Percentiles rank a stretch among this genome's conserved stretches.
Evolutionary conservation across 2,888 invertebrate species (phyloP).

Genomic region (Dioctria linearis): DNA sequence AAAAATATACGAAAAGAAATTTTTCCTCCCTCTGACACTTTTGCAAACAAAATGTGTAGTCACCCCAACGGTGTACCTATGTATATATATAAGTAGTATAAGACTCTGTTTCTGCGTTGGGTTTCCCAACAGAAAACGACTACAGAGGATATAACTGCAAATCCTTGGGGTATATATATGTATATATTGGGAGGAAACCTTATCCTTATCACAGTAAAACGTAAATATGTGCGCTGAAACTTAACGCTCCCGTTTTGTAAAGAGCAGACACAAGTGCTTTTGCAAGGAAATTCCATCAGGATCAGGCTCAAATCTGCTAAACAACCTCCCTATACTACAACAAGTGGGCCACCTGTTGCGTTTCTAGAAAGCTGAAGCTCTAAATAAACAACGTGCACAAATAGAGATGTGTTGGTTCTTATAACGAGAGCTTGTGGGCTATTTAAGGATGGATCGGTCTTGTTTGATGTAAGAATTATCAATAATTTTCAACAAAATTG

Average conservation of each 20-base stretch:
- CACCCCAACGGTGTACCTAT: background rate
- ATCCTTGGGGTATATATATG: conserved; percentile 30
- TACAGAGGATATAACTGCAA: conserved; percentile 35
- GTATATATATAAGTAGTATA: background rate
- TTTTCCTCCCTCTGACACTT: conserved; percentile 20
- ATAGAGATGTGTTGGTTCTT: conserved; percentile 48
- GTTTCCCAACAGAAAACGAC: background rate
- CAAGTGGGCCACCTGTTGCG: conserved; percentile 49
- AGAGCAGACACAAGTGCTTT: conserved; percentile 40
- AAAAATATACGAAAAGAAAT: conserved; percentile 18
- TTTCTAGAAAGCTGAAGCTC: conserved; percentile 35
- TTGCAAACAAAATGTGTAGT: conserved; percentile 27
- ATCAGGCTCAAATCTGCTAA: conserved; percentile 52
- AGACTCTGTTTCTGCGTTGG: conserved; percentile 16
- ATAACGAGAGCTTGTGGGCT: conserved; percentile 35
- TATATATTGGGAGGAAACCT: background rate
- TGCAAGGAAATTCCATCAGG: conserved; percentile 50
- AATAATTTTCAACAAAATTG: conserved; percentile 5
- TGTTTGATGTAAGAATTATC: conserved; percentile 10
- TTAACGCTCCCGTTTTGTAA: conserved; percentile 48
- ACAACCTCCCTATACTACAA: conserved; percentile 36
- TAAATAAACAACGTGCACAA: conserved; percentile 48
- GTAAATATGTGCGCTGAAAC: conserved; percentile 53
- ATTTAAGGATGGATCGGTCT: conserved; percentile 21
- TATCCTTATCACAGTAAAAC: conserved; percentile 44